These are phyloP conservation scores for Seladonia tumulorum DNA, from an alignment of 2,888 invertebrate species.

Conservation along the genomic window DNA sequence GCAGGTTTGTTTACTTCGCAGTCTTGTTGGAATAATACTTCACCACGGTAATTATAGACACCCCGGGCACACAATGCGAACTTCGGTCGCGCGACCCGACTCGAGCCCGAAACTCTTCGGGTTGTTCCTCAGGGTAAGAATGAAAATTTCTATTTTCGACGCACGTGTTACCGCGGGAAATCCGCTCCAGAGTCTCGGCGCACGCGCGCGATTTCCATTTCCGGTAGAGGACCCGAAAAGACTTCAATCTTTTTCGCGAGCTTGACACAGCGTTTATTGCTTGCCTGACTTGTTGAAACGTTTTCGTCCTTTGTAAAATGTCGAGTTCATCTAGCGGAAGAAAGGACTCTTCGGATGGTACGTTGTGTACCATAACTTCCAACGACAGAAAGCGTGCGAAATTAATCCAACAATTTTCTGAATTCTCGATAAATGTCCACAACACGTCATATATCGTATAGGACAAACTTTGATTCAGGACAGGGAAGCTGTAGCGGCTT, in stretches of 20 bases:
- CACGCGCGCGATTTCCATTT: background rate
- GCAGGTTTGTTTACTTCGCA: constrained; percentile 73
- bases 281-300: too few species aligned
- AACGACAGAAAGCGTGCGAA: too few species aligned
- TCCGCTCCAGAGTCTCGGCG: background rate
- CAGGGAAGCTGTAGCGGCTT: too few species aligned
- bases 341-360: too few species aligned
- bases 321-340: too few species aligned
- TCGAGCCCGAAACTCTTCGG: constrained; percentile 15
- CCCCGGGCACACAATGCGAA: constrained; percentile 62
- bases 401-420: too few species aligned
- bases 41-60: constrained; percentile 73
- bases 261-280: too few species aligned
- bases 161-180: background rate
- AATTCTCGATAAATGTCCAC: too few species aligned
- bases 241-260: background rate
- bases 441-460: too few species aligned
- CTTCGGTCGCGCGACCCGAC: constrained; percentile 47
- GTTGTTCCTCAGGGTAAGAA: constrained; percentile 17
- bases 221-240: background rate
- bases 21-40: constrained; percentile 76
- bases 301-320: too few species aligned
- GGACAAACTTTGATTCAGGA: too few species aligned
- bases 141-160: constrained; percentile 36
- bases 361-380: too few species aligned